Conservation (phyloP, 1,140 invertebrate species). For the Drosophila mayri region DNA sequence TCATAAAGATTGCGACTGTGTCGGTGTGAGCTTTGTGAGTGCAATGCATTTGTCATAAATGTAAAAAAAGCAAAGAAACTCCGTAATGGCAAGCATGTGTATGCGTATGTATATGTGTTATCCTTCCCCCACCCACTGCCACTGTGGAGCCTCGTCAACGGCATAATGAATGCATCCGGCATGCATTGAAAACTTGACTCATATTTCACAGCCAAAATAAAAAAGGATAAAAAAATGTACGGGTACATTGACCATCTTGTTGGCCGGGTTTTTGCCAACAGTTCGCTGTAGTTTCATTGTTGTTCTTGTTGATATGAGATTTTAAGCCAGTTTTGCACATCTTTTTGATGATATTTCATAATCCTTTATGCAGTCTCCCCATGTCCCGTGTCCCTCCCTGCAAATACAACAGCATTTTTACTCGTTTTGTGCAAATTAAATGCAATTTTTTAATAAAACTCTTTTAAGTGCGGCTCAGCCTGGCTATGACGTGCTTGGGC, state of each 20-base stretch:
- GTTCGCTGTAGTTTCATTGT: conserved; percentile 31
- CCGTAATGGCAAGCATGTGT: conserved; percentile 64
- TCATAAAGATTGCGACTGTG: conserved; percentile 63
- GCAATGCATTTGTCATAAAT: conserved; percentile 74
- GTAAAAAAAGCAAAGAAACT: conserved; percentile 61
- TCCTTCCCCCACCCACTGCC: not conserved
- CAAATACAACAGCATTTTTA: conserved; percentile 36
- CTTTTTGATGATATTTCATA: conserved; percentile 64
- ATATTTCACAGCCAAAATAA: conserved; percentile 75
- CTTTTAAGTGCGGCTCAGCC: conserved; percentile 67
- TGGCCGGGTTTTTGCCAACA: conserved; percentile 42
- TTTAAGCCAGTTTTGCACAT: conserved; percentile 71
- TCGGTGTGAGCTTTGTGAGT: conserved; percentile 34
- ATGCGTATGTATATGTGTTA: conserved; percentile 32
- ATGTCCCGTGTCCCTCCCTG: not conserved
- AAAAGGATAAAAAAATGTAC: conserved; percentile 28
- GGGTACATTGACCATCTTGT: conserved; percentile 80
- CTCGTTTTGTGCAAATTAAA: conserved; percentile 59
- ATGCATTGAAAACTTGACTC: conserved; percentile 84
- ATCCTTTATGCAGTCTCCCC: conserved; percentile 29
- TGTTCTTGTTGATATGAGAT: conserved; percentile 46
- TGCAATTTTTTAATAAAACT: conserved; percentile 58
- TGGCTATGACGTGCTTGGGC: conserved; percentile 44
- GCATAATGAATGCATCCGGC: conserved; percentile 83
- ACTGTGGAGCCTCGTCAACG: conserved; percentile 62